Evolutionary conservation across 1,140 invertebrate species (phyloP).

Genomic region (Lordiphosa collinella): DNA sequence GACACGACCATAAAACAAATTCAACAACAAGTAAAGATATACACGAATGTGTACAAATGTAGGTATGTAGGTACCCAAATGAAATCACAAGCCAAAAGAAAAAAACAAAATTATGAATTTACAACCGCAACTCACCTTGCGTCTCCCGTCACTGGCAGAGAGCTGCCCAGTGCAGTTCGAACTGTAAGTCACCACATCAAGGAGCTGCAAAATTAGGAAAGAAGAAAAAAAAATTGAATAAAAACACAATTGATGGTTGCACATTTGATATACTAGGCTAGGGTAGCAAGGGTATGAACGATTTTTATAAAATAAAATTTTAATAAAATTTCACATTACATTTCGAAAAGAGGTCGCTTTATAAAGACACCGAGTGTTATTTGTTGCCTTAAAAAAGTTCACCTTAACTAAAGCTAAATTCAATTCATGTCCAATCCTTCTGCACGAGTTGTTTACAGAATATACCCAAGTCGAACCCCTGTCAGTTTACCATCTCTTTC

Average conservation of each 20-base stretch:
- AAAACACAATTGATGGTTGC: no score
- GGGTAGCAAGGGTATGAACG: no score
- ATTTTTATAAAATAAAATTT: no score
- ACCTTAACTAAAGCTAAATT: no score
- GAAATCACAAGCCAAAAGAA: constrained; percentile 3
- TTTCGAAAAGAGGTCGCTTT: no score
- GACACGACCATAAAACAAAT: constrained; percentile 16
- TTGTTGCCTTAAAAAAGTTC: no score
- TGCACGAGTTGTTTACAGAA: neutral
- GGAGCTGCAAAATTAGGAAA: constrained; percentile 8
- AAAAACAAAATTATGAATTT: constrained; percentile 24
- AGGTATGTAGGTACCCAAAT: neutral
- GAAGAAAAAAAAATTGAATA: neutral
- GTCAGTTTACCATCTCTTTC: constrained; percentile 2
- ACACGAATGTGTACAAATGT: constrained; percentile 25
- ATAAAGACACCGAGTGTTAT: no score
- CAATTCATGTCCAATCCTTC: no score
- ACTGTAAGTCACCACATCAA: constrained; percentile 29
- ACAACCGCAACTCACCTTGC: constrained; percentile 30
- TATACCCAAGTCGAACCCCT: neutral
- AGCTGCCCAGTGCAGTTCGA: constrained; percentile 20
- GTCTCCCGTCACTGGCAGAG: constrained; percentile 6
- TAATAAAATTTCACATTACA: no score
- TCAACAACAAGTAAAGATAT: neutral
- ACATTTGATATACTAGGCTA: no score